Evolutionary conservation across 2,797 vertebrate species (phyloP), one percentile per base, ranked within the genome.

Genomic region (Arctocebus calabarensis): DNA sequence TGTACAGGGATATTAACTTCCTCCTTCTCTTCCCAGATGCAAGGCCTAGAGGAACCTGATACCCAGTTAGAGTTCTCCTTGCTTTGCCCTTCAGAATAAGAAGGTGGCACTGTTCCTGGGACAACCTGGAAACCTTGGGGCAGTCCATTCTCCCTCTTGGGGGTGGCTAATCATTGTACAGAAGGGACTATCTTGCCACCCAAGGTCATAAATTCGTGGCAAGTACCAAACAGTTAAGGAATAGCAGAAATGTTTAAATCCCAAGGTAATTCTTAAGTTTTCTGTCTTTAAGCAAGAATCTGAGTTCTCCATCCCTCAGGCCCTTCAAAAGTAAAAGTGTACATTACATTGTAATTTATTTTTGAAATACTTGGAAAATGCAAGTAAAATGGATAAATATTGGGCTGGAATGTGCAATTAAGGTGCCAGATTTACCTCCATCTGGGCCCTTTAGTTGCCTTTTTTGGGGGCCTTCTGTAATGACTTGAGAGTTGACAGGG

Each of bases 301-400:
- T 84, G 85, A 84, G 85, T 94, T 95, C 96, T 95, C 88, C 95
- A 95, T 92, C 85, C 87, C 81, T 96, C 84, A 64, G 40, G 84
- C 79, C 78, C 90, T 66, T 85, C 85, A 83, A 84, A 97, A 92
- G 81, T 79, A 91, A 97, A 97, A 96, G 84, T 40, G 70, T 87
- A 64, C 52, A 25, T 59, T 88, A 75, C 45, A 71, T 66, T 55
- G 61, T 88, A 94, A 96, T 92, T 97, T 22, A 94, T 96, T 95
- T 96, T 14, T 86, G 64, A 96, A 97, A 90, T 79, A 95, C 93
- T 96, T 85, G 88, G 89, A 95, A 92, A 75, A 70, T 94, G 97
- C 91, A 94, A 92, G 27, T 59, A 66, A 85, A 97, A 98, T 96
- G 96, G 83, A 87, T 79, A 85, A 94, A 89, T 71, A 93, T 83